Evolutionary conservation across 2,888 invertebrate genomes (phyloP).

Genomic region (Sesia apiformis): DNA sequence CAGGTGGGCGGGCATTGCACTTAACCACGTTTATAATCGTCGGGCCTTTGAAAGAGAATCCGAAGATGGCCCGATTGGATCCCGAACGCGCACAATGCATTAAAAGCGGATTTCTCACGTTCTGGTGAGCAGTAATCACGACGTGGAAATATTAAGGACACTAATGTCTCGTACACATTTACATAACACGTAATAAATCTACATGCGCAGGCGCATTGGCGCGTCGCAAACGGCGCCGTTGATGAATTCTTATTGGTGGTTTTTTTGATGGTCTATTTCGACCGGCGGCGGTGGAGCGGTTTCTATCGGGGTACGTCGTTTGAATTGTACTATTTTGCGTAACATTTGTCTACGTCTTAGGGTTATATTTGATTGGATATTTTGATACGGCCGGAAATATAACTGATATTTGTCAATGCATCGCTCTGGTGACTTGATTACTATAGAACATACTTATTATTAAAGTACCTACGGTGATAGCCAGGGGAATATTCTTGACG

Average conservation of each 20-base stretch:
- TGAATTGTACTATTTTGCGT: not conserved
- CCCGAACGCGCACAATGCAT: constrained; percentile 34
- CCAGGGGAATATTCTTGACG: too few species aligned
- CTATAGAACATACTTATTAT: too few species aligned
- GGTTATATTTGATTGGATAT: too few species aligned
- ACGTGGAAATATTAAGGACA: constrained; percentile 68
- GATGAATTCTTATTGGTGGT: constrained; percentile 56
- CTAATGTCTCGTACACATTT: constrained; percentile 69
- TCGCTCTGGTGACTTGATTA: too few species aligned
- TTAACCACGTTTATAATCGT: constrained; percentile 12
- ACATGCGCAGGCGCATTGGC: constrained; percentile 32
- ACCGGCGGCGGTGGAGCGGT: constrained; percentile 15
- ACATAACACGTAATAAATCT: constrained; percentile 69
- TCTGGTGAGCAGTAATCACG: constrained; percentile 51
- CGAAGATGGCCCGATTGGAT: constrained; percentile 43
- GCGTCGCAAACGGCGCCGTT: constrained; percentile 48
- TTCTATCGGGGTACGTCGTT: not conserved
- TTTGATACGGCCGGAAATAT: too few species aligned
- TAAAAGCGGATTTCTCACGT: constrained; percentile 52
- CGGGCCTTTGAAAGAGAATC: constrained; percentile 42
- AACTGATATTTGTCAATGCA: too few species aligned
- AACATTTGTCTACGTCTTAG: not conserved
- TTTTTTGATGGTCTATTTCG: constrained; percentile 50
- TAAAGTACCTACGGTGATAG: too few species aligned
- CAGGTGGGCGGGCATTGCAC: too few species aligned